Conservation (phyloP, 1,140 invertebrate species). For the Eriocheir sinensis region DNA sequence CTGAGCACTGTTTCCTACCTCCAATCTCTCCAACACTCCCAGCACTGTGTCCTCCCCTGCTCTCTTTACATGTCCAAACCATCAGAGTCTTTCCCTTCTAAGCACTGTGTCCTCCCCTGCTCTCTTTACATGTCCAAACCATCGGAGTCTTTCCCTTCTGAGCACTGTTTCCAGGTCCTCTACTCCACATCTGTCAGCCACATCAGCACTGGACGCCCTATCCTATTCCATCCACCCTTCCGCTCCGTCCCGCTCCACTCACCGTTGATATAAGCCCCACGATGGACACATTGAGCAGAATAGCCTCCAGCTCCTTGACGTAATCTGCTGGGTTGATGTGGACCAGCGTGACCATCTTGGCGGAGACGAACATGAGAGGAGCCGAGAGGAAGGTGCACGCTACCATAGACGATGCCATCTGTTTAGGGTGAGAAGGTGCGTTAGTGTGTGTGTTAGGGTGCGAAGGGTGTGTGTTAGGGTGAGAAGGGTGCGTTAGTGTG, state of each 20-base stretch:
- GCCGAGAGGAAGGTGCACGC: slow-evolving; percentile 96
- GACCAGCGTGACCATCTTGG: slow-evolving; percentile 93
- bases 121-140: too few species aligned
- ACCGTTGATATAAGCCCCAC: slow-evolving; percentile 88
- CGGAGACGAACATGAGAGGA: slow-evolving; percentile 96
- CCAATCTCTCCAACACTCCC: too few species aligned
- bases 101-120: too few species aligned
- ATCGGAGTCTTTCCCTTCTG: too few species aligned
- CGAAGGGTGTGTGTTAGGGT: neutral
- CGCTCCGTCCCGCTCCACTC: slow-evolving; percentile 80
- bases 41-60: too few species aligned
- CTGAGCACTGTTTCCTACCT: too few species aligned
- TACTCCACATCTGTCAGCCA: too few species aligned
- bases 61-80: too few species aligned
- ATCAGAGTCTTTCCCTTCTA: too few species aligned
- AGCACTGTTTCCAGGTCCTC: too few species aligned
- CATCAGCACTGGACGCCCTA: too few species aligned
- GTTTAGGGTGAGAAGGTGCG: slow-evolving; percentile 69
- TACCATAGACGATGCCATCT: slow-evolving; percentile 96
- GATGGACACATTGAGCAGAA: slow-evolving; percentile 91
- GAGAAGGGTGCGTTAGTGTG: too few species aligned
- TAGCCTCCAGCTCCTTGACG: slow-evolving; percentile 81
- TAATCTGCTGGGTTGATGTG: slow-evolving; percentile 87
- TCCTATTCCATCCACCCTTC: neutral
- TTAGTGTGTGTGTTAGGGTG: neutral